A percentile compares a stretch with the other conserved stretches of the same genome.
phyloP scores from a whole-genome alignment of 1,140 invertebrate genomes.

The Plutomurus gul region DNA sequence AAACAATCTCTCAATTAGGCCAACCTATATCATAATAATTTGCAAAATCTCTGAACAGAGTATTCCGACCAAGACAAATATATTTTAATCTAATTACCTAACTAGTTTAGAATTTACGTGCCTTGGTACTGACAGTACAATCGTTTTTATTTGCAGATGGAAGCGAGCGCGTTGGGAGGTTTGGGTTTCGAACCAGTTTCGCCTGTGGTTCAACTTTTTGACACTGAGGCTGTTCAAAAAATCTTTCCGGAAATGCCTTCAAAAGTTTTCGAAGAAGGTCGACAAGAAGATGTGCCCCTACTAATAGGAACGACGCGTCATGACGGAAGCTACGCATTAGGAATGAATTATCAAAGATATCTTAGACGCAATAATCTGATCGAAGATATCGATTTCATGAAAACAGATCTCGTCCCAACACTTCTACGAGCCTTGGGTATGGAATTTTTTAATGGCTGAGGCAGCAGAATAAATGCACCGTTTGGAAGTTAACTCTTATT shows the following conservation, averaged over 20 bases:
- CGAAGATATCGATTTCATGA: background rate
- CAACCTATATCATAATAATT: no score
- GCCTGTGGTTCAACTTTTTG: constrained; percentile 27
- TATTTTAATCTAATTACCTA: no score
- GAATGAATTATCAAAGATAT: constrained; percentile 38
- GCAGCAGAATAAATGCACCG: no score
- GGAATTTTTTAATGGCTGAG: no score
- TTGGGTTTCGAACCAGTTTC: constrained; percentile 11
- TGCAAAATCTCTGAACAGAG: no score
- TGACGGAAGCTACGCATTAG: constrained; percentile 44
- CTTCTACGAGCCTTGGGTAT: background rate
- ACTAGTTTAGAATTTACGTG: no score
- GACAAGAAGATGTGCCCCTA: constrained; percentile 36
- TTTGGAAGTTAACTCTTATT: no score
- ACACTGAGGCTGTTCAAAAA: background rate
- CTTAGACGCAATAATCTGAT: background rate
- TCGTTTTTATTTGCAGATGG: no score
- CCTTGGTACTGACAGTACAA: no score
- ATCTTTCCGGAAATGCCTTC: background rate
- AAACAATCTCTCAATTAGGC: no score
- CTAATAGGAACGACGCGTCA: constrained; percentile 38
- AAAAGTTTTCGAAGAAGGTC: constrained; percentile 11
- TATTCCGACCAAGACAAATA: no score
- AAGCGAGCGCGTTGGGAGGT: background rate
- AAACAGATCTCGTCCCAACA: background rate